Percentiles rank a stretch among this genome's conserved stretches.
phyloP scores from a whole-genome alignment of 2,113 vertebrate species.

The Fulica atra region DNA sequence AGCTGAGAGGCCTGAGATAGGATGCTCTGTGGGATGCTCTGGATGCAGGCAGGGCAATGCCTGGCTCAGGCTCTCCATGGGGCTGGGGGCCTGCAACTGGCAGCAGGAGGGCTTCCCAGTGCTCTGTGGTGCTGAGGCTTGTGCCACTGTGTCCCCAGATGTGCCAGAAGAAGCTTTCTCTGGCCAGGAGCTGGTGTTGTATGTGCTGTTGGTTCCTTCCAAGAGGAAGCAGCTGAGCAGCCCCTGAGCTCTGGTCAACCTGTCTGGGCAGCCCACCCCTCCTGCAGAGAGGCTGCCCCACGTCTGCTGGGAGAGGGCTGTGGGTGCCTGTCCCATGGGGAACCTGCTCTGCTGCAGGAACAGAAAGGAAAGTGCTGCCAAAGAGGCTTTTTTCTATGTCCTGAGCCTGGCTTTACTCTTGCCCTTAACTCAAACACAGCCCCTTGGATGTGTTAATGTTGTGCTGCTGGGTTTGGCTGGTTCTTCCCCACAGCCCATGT shows the following conservation, averaged over 20 bases:
- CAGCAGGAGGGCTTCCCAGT: background rate
- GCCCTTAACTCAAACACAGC: background rate
- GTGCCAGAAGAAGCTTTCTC: background rate
- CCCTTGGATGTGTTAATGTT: background rate
- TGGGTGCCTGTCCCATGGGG: too few relatives aligned
- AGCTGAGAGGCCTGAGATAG: too few relatives aligned
- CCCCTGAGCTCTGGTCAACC: too few relatives aligned
- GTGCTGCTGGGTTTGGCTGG: background rate
- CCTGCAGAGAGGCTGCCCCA: background rate
- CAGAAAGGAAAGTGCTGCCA: background rate
- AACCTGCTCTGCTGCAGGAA: background rate
- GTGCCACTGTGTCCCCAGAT: rapidly evolving
- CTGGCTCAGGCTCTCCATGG: background rate
- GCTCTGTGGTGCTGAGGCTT: rapidly evolving
- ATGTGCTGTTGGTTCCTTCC: rapidly evolving
- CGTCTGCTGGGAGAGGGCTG: background rate
- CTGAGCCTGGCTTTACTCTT: background rate
- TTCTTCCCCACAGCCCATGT: background rate
- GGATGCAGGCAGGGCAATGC: background rate
- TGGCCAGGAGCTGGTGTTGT: background rate
- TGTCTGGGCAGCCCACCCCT: background rate
- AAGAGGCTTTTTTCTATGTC: background rate
- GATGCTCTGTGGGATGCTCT: background rate
- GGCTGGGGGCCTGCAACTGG: too few relatives aligned
- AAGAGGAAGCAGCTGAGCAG: background rate